Evolutionary conservation across 2,797 vertebrate genomes (phyloP).

Genomic region (Apogon talboti): DNA sequence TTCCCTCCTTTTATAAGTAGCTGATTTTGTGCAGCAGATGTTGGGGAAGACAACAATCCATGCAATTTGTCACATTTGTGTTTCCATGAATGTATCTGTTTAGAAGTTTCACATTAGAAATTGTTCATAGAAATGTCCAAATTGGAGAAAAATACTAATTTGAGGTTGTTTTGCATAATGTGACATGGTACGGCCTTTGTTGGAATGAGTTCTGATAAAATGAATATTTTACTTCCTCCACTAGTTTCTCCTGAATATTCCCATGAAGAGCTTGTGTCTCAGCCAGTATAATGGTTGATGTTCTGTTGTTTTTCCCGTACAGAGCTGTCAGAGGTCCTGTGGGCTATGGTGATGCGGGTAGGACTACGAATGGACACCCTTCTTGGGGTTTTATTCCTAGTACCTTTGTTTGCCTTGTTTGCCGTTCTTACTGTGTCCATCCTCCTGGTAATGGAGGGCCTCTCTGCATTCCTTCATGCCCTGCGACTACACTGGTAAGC

Average conservation of each 20-base stretch:
- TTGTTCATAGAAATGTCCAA: no score
- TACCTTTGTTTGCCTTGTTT: slow-evolving; percentile 90
- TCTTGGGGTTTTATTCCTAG: slow-evolving; percentile 87
- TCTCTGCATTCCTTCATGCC: slow-evolving; percentile 97
- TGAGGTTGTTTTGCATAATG: no score
- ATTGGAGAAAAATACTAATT: no score
- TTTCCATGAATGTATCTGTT: not conserved
- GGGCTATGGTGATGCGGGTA: slow-evolving; percentile 94
- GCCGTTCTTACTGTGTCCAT: slow-evolving; percentile 92
- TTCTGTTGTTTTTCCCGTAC: slow-evolving; percentile 17
- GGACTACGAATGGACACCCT: slow-evolving; percentile 87
- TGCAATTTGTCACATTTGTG: not conserved
- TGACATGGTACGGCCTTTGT: no score
- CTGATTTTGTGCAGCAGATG: not conserved
- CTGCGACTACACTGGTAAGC: slow-evolving; percentile 95
- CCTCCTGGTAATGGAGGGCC: slow-evolving; percentile 96
- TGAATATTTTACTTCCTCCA: no score
- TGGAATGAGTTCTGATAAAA: no score
- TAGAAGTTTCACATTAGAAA: no score
- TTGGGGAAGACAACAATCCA: no score
- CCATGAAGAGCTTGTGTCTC: no score
- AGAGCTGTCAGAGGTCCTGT: slow-evolving; percentile 97
- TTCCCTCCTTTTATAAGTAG: not conserved
- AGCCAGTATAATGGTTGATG: not conserved
- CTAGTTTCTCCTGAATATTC: no score